phyloP scores from a whole-genome alignment of 2,113 vertebrate species.

The Neogobius melanostomus region DNA sequence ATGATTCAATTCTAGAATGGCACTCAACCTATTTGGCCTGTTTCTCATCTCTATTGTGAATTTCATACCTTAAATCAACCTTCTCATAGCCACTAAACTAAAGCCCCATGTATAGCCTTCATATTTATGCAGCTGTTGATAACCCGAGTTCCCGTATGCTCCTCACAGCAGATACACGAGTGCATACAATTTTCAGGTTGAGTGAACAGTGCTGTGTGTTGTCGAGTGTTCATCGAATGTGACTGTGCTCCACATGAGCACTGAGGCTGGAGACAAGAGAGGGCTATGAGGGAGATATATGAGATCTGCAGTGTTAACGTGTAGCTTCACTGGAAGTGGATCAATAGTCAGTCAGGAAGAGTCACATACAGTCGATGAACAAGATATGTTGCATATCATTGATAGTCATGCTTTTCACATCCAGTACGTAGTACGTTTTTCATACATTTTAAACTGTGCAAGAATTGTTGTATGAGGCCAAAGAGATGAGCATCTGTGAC shows the following conservation, averaged over 20 bases:
- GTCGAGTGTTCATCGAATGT: slow-evolving; percentile 22
- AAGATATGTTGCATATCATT: no score
- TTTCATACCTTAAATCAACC: not conserved
- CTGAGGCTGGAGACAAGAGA: slow-evolving; percentile 22
- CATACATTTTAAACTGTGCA: no score
- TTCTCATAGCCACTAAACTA: no score
- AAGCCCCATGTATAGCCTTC: not conserved
- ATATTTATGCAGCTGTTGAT: not conserved
- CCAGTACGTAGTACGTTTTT: no score
- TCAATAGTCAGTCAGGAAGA: slow-evolving; percentile 27
- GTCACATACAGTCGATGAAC: not conserved
- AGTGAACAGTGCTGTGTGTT: slow-evolving; percentile 31
- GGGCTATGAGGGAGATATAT: not conserved
- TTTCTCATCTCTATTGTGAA: no score
- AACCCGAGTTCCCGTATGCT: slow-evolving; percentile 27
- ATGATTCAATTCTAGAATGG: no score
- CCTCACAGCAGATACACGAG: slow-evolving; percentile 24
- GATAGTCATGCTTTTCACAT: no score
- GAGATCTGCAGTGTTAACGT: slow-evolving; percentile 13
- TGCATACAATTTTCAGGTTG: slow-evolving; percentile 36
- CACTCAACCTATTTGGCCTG: no score
- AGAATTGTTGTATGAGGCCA: no score
- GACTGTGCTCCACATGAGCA: slow-evolving; percentile 38
- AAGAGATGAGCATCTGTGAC: no score
- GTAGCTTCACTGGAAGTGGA: slow-evolving; percentile 28